These are phyloP conservation scores for Netelia melanura DNA, from an alignment of 2,888 invertebrate species.

Conservation along the genomic window DNA sequence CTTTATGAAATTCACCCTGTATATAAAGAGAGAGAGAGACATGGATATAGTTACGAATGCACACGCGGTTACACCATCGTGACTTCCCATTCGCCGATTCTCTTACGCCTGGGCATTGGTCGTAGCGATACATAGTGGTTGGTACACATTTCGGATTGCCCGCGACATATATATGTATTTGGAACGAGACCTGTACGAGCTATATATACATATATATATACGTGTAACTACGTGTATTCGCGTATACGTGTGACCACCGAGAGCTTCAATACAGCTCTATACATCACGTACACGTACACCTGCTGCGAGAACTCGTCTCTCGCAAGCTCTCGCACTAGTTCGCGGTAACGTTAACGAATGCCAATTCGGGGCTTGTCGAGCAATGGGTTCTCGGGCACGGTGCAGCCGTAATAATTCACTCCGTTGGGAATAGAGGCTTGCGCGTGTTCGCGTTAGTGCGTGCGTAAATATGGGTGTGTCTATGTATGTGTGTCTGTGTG, in stretches of 20 bases:
- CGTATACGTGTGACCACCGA: not conserved
- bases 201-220: not conserved
- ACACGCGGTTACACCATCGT: conserved; percentile 35
- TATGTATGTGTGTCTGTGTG: not conserved
- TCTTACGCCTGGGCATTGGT: conserved; percentile 36
- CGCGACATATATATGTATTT: conserved; percentile 35
- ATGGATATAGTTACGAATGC: conserved; percentile 4
- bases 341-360: conserved; percentile 69
- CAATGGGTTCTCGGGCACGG: conserved; percentile 64
- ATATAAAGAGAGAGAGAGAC: too few relatives aligned
- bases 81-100: conserved; percentile 55
- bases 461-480: not conserved
- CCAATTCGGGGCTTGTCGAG: conserved; percentile 69
- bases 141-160: conserved; percentile 59
- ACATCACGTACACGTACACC: conserved; percentile 31
- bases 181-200: not conserved
- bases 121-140: conserved; percentile 28
- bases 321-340: conserved; percentile 59
- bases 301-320: conserved; percentile 24
- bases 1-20: too few relatives aligned
- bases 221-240: not conserved
- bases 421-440: conserved; percentile 38
- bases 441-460: not conserved
- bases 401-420: conserved; percentile 67
- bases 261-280: conserved; percentile 35